phyloP scores from a whole-genome alignment of 2,888 invertebrate genomes.

The Ochropleura leucogaster region DNA sequence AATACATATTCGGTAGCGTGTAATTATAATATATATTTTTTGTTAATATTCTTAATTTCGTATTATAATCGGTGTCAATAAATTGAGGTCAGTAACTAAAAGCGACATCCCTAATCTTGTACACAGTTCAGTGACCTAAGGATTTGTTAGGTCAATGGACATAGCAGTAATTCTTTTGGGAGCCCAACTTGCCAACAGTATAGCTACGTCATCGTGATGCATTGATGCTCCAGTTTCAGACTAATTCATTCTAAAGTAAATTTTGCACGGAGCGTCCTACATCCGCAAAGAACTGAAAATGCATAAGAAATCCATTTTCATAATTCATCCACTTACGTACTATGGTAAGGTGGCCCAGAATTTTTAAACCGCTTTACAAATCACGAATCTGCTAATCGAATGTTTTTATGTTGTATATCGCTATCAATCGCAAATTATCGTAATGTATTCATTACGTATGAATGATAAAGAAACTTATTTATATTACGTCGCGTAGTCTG shows the following conservation, averaged over 20 bases:
- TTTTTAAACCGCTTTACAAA: background rate
- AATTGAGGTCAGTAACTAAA: background rate
- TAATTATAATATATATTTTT: background rate
- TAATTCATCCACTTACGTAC: background rate
- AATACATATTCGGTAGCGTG: background rate
- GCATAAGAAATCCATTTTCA: background rate
- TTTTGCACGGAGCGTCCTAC: background rate
- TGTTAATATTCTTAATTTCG: background rate
- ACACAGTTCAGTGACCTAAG: conserved; percentile 43
- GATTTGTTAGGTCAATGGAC: conserved; percentile 35
- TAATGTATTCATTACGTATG: conserved; percentile 21
- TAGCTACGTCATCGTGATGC: conserved; percentile 19
- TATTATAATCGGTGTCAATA: background rate
- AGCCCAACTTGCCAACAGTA: background rate
- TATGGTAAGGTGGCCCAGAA: conserved; percentile 3
- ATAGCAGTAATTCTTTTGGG: conserved; percentile 31
- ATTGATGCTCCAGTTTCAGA: background rate
- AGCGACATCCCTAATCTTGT: conserved; percentile 2
- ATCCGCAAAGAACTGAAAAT: background rate
- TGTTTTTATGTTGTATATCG: background rate
- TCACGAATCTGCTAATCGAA: background rate
- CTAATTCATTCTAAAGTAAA: background rate
- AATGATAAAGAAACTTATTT: conserved; percentile 6
- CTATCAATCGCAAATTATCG: conserved; percentile 21
- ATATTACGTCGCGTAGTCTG: background rate